Conservation (phyloP, 2,113 vertebrate species). For the Engystomops pustulosus region DNA sequence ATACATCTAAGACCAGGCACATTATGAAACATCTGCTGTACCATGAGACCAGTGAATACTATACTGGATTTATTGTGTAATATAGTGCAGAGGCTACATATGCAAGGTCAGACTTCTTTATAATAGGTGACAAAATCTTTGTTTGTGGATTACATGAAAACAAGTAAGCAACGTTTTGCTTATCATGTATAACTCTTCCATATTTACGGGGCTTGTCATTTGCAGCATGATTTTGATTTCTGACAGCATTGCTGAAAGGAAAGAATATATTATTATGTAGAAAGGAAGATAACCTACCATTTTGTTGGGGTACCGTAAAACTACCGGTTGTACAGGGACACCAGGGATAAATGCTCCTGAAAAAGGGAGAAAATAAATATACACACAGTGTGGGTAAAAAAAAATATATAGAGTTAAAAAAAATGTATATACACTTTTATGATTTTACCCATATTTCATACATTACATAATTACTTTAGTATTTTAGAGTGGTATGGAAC, state of each 20-base stretch:
- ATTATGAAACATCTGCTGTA: background rate
- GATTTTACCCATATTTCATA: no score
- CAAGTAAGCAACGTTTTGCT: background rate
- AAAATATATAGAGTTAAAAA: no score
- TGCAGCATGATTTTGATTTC: background rate
- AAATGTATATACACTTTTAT: no score
- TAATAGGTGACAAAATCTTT: background rate
- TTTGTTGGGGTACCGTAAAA: slow-evolving; percentile 91
- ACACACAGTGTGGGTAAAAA: background rate
- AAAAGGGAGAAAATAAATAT: slow-evolving; percentile 57
- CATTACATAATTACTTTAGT: no score
- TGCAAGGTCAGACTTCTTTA: background rate
- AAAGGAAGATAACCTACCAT: slow-evolving; percentile 76
- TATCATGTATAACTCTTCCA: background rate
- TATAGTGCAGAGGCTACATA: background rate
- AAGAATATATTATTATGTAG: background rate
- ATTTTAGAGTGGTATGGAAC: no score
- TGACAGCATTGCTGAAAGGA: background rate
- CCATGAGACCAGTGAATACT: no score
- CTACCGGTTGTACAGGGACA: slow-evolving; percentile 94
- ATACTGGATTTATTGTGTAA: background rate
- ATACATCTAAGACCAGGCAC: no score
- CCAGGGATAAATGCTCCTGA: slow-evolving; percentile 95
- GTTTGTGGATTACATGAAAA: background rate
- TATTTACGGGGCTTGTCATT: background rate